These are phyloP conservation scores for Synanthedon vespiformis DNA, from an alignment of 2,888 invertebrate genomes.

Conservation along the genomic window DNA sequence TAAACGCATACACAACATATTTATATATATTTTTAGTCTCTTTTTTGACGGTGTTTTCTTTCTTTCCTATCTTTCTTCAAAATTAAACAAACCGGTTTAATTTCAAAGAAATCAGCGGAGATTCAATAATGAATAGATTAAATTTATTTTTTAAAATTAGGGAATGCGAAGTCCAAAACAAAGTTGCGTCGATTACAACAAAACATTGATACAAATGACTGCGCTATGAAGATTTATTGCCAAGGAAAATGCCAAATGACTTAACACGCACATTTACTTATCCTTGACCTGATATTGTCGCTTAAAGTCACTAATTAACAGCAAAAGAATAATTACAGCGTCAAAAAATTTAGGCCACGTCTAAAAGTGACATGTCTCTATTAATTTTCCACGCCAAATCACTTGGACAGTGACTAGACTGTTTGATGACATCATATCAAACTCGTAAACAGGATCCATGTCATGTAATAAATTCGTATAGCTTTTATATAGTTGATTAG, in stretches of 20 bases:
- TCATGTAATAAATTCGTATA: constrained; percentile 1
- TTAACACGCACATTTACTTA: background rate
- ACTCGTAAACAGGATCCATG: background rate
- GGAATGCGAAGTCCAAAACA: background rate
- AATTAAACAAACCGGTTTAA: too few relatives aligned
- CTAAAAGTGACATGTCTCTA: constrained; percentile 15
- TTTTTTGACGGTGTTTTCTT: too few relatives aligned
- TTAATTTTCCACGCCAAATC: constrained; percentile 6
- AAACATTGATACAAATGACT: background rate
- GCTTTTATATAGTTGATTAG: background rate
- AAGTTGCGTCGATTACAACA: background rate
- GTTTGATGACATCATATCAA: background rate
- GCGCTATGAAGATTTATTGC: background rate
- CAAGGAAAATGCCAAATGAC: background rate
- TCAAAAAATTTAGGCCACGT: constrained; percentile 11
- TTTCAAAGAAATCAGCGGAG: too few relatives aligned
- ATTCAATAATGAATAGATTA: too few relatives aligned
- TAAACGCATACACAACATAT: too few relatives aligned
- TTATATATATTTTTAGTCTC: too few relatives aligned
- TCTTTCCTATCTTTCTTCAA: too few relatives aligned
- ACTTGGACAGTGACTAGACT: background rate
- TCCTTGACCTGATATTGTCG: constrained; percentile 16
- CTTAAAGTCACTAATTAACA: constrained; percentile 12
- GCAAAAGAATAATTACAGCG: constrained; percentile 13
- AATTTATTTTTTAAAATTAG: too few relatives aligned